Percentiles rank a stretch among this genome's conserved stretches.
phyloP scores from a whole-genome alignment of 1,140 invertebrate genomes.

The Rhagoletis zephyria region DNA sequence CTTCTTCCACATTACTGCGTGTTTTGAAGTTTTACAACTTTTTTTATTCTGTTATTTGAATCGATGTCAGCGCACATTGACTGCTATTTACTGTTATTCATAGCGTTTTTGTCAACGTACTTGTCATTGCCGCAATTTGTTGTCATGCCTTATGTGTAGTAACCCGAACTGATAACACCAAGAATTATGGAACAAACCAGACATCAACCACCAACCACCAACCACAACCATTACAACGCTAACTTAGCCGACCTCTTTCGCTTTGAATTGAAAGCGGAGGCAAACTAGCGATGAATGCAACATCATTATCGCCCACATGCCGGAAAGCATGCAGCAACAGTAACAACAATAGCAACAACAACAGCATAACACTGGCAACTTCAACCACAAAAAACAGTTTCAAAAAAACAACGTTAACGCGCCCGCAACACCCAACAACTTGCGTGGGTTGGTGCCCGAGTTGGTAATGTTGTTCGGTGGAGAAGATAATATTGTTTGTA shows the following conservation, averaged over 20 bases:
- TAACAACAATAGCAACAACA: neutral
- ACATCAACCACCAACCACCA: neutral
- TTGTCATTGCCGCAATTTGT: neutral
- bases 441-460: neutral
- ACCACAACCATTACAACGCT: neutral
- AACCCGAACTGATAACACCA: neutral
- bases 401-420: neutral
- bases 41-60: neutral
- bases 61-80: conserved; percentile 2
- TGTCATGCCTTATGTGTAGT: neutral
- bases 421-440: neutral
- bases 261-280: neutral
- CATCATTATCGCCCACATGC: neutral
- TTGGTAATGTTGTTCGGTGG: neutral
- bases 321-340: too few species aligned
- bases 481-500: neutral
- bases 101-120: neutral
- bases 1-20: too few species aligned
- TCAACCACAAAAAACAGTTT: neutral
- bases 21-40: too few species aligned
- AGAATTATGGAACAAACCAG: neutral
- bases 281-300: neutral
- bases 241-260: neutral
- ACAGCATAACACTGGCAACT: neutral
- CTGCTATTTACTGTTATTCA: neutral